Conservation (phyloP, 2,888 invertebrate species). For the Agrotis clavis region DNA sequence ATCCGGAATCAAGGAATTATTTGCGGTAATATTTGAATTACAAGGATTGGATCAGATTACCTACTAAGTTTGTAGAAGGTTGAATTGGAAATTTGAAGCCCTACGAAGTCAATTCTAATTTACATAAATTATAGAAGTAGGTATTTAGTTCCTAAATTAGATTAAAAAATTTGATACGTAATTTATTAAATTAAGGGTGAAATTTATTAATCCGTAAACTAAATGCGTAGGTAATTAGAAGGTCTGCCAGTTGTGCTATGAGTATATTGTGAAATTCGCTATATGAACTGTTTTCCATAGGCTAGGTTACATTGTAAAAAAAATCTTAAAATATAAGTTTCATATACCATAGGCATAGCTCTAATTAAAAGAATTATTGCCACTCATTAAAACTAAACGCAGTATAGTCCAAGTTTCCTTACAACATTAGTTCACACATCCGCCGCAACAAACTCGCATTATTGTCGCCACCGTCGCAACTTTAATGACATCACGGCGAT, state of each 20-base stretch:
- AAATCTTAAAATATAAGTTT: not conserved
- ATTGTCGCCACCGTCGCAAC: slow-evolving; percentile 41
- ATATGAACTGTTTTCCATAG: too few species aligned
- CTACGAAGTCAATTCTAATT: not conserved
- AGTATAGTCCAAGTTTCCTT: slow-evolving; percentile 24
- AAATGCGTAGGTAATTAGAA: too few species aligned
- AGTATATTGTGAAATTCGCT: too few species aligned
- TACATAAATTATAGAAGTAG: not conserved
- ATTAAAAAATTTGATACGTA: too few species aligned
- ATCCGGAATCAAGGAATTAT: slow-evolving; percentile 10
- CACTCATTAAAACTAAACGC: slow-evolving; percentile 16
- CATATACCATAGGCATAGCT: not conserved
- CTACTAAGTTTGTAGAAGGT: not conserved
- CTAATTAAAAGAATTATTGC: not conserved
- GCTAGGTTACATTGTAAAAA: too few species aligned
- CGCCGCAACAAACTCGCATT: slow-evolving; percentile 44
- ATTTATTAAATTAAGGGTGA: too few species aligned
- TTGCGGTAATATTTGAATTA: slow-evolving; percentile 9
- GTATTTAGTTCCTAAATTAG: not conserved
- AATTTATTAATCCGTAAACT: too few species aligned
- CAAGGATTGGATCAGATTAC: not conserved
- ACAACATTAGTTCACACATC: slow-evolving; percentile 32
- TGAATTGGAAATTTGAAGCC: slow-evolving; percentile 3
- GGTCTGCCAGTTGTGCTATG: too few species aligned
- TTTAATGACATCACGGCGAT: slow-evolving; percentile 57